Evolutionary conservation across 1,140 invertebrate genomes (phyloP).

Genomic region (Physella acuta): DNA sequence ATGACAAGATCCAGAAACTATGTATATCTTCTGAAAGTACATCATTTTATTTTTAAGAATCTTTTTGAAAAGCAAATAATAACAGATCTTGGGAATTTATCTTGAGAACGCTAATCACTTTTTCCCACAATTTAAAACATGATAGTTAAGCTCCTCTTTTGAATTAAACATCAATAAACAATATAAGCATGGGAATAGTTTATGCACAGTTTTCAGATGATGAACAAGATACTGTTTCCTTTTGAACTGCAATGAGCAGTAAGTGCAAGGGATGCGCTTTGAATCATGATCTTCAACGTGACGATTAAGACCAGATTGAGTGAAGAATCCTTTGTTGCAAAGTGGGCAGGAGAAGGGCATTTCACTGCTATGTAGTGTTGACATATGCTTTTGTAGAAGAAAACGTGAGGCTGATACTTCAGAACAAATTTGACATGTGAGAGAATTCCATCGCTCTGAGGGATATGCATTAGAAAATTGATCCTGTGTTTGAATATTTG

Average conservation of each 20-base stretch:
- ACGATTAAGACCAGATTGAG: slow-evolving; percentile 7
- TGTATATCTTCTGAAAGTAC: too few relatives aligned
- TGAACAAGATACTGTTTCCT: slow-evolving; percentile 9
- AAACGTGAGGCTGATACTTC: not conserved
- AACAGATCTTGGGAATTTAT: too few relatives aligned
- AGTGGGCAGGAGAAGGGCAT: slow-evolving; percentile 8
- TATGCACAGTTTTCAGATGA: slow-evolving; percentile 15
- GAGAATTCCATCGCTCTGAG: too few relatives aligned
- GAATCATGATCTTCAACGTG: slow-evolving; percentile 7
- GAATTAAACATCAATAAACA: not conserved
- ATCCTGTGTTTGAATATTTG: too few relatives aligned
- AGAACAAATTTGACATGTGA: not conserved
- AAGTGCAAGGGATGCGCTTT: slow-evolving; percentile 1
- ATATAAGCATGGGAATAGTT: not conserved
- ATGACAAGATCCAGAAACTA: not conserved
- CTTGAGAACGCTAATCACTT: not conserved
- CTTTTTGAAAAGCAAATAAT: too few relatives aligned
- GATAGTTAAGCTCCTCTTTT: slow-evolving; percentile 8
- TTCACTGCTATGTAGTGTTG: not conserved
- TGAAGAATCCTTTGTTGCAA: slow-evolving; percentile 5
- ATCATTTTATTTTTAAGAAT: too few relatives aligned
- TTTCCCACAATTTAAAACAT: slow-evolving; percentile 14
- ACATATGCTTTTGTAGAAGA: slow-evolving; percentile 14
- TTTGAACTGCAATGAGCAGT: slow-evolving; percentile 8
- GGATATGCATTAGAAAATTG: too few relatives aligned